phyloP scores from a whole-genome alignment of 2,113 vertebrate species.

The Passer domesticus region DNA sequence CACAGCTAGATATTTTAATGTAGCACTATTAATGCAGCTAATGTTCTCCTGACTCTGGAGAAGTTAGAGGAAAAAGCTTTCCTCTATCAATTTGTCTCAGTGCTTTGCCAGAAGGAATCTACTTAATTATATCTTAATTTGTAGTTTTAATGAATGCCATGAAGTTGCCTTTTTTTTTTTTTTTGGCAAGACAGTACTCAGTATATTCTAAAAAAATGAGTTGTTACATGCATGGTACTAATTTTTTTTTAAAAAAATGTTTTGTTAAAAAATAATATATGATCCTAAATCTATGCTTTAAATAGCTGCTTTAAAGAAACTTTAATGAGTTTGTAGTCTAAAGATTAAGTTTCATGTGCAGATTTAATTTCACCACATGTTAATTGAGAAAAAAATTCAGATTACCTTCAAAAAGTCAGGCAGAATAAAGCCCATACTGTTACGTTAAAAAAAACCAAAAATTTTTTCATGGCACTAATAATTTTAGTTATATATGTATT shows the following conservation, averaged over 20 bases:
- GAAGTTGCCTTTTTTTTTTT: neutral
- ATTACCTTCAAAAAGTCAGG: neutral
- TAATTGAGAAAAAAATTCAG: neutral
- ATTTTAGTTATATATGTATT: neutral
- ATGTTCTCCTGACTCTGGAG: neutral
- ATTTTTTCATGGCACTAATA: neutral
- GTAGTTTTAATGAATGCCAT: neutral
- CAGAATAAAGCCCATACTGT: neutral
- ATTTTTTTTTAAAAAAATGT: neutral
- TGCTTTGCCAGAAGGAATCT: neutral
- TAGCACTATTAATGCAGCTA: neutral
- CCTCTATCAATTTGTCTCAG: neutral
- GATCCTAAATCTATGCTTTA: neutral
- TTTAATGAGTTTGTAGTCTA: neutral
- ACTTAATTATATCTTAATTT: slow-evolving; percentile 20
- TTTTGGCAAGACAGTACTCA: neutral
- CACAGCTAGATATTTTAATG: neutral
- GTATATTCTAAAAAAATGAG: neutral
- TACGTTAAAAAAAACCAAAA: neutral
- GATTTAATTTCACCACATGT: neutral
- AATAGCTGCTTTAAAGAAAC: neutral
- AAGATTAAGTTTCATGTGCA: neutral
- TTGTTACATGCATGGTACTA: neutral
- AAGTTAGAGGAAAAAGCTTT: neutral
- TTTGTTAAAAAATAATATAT: neutral